phyloP scores from a whole-genome alignment of 2,888 invertebrate genomes.

The Anodontia alba region DNA sequence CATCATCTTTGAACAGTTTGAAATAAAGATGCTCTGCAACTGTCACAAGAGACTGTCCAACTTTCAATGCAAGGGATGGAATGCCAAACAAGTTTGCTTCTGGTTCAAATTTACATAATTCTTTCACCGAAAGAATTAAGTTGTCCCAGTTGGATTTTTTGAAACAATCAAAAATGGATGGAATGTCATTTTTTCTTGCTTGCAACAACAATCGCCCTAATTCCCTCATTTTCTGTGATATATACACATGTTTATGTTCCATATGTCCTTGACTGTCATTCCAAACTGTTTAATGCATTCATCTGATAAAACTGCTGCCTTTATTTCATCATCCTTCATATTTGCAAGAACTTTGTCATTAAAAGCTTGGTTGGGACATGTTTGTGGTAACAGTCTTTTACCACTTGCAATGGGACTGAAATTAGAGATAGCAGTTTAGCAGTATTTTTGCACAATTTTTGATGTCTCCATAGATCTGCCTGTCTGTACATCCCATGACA shows the following conservation, averaged over 20 bases:
- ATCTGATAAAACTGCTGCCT: slow-evolving; percentile 27
- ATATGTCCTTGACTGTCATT: slow-evolving; percentile 30
- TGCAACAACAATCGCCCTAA: slow-evolving; percentile 35
- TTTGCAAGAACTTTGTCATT: slow-evolving; percentile 20
- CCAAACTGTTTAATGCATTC: slow-evolving; percentile 33
- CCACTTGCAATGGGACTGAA: background rate
- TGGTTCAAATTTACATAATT: slow-evolving; percentile 27
- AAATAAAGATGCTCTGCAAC: slow-evolving; percentile 19
- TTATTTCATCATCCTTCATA: slow-evolving; percentile 46
- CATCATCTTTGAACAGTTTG: slow-evolving; percentile 13
- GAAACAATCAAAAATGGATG: slow-evolving; percentile 32
- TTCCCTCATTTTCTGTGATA: slow-evolving; percentile 41
- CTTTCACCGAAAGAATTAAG: slow-evolving; percentile 33
- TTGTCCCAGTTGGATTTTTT: slow-evolving; percentile 36
- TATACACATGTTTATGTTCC: slow-evolving; percentile 29
- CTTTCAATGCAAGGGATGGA: slow-evolving; percentile 43
- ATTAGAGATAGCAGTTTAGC: background rate
- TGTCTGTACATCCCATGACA: too few relatives aligned
- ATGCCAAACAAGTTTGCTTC: slow-evolving; percentile 26
- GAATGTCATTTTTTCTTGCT: slow-evolving; percentile 23
- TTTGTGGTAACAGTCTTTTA: background rate
- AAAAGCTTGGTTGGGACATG: background rate
- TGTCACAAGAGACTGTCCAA: slow-evolving; percentile 29
- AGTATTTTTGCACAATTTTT: background rate
- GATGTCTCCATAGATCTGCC: too few relatives aligned